Evolutionary conservation across 2,113 vertebrate species (phyloP).

Genomic region (Eolophus roseicapilla): DNA sequence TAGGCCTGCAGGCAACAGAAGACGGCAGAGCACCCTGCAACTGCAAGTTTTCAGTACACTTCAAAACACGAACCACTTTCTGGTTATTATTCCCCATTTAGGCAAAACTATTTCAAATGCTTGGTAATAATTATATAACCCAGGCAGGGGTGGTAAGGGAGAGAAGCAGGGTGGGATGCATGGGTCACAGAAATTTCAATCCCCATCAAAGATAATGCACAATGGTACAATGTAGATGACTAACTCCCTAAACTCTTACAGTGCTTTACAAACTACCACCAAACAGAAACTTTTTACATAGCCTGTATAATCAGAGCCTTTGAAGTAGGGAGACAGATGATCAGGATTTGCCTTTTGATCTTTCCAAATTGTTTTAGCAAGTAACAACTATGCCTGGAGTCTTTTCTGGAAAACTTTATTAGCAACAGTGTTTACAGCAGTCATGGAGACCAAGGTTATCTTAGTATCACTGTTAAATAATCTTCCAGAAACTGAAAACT

Average conservation of each 20-base stretch:
- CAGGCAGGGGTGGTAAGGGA: neutral
- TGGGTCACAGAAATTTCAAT: neutral
- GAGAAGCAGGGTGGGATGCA: neutral
- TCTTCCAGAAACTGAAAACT: constrained; percentile 22
- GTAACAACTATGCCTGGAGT: constrained; percentile 56
- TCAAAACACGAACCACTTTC: neutral
- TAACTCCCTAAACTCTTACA: neutral
- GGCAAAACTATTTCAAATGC: constrained; percentile 53
- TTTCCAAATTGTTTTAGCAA: constrained; percentile 72
- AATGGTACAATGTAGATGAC: neutral
- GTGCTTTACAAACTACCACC: neutral
- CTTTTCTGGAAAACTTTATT: constrained; percentile 58
- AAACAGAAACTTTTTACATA: constrained; percentile 36
- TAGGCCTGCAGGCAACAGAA: neutral
- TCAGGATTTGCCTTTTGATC: constrained; percentile 72
- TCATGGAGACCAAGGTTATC: neutral
- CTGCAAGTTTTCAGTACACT: neutral
- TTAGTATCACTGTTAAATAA: constrained; percentile 4
- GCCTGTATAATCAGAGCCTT: constrained; percentile 67
- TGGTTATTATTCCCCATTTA: neutral
- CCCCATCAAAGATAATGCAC: neutral
- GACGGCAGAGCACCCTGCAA: neutral
- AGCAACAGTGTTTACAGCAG: constrained; percentile 3
- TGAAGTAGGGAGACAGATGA: constrained; percentile 73
- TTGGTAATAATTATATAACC: constrained; percentile 35